A percentile compares a stretch with the other conserved stretches of the same genome.
These are phyloP conservation scores for Enteromius paludinosus DNA, from an alignment of 2,797 vertebrate species.

Conservation along the genomic window DNA sequence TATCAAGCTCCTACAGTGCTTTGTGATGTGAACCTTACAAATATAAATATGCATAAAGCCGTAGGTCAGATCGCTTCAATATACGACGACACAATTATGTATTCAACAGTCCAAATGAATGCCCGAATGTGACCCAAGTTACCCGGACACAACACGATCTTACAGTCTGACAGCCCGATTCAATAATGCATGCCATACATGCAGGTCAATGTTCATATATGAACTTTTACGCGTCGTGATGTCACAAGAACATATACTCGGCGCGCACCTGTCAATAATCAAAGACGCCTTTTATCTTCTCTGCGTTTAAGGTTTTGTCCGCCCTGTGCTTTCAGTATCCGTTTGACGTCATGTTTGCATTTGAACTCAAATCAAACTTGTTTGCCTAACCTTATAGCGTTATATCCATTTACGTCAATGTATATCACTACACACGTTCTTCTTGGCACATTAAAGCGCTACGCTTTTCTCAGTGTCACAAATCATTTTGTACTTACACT, in stretches of 20 bases:
- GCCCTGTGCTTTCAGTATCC: too few species aligned
- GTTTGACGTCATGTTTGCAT: too few species aligned
- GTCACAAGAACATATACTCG: background rate
- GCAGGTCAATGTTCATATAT: background rate
- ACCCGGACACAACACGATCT: background rate
- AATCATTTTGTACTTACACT: conserved; percentile 78
- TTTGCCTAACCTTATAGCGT: background rate
- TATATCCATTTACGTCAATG: background rate
- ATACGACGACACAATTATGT: background rate
- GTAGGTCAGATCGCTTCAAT: background rate
- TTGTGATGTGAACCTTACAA: too few species aligned
- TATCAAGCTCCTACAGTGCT: background rate
- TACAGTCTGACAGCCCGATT: background rate
- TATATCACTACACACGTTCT: background rate
- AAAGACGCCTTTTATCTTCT: too few species aligned
- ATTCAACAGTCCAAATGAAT: background rate
- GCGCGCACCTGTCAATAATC: background rate
- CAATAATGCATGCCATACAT: too few species aligned
- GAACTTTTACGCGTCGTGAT: background rate
- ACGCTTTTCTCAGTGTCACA: background rate
- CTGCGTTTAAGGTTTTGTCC: too few species aligned
- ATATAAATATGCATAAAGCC: too few species aligned
- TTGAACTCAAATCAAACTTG: too few species aligned
- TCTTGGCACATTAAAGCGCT: background rate
- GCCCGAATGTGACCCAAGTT: background rate